Evolutionary conservation across 2,797 vertebrate species (phyloP), one percentile per base, ranked within the genome.

Genomic region (Mus minutoides): DNA sequence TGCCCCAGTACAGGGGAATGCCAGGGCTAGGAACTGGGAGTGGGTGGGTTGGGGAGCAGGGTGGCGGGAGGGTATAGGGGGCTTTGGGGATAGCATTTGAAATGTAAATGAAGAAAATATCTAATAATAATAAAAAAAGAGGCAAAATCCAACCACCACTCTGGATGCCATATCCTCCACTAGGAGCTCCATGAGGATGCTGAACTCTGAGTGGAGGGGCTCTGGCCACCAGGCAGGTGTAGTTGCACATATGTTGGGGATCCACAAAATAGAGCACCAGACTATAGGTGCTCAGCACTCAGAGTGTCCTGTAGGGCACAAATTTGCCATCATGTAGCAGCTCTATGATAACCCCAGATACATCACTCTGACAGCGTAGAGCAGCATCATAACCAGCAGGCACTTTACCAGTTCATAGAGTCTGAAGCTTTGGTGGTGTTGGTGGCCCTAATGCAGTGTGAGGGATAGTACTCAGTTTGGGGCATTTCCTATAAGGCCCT

Each of bases 251-350:
- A 8, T 97, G 94, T 3, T 89, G 89, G 2, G 87, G 95, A 6
- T 95, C 95, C 46, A 95, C 91, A 2, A 37, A 76, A 58, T n/a
- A 0, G 75, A 97, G 83, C 40, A 4, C n/a, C 0, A 97, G 40
- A 0, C 31, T 56, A 0, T 54, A 60, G 2, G 19, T 0, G 3
- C 5, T 0, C 0, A 0, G 5, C 16, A 69, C 21, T 86, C 13
- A 21, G 11, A 52, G 6, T 52, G 67, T 24, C 31, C 21, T n/a
- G 43, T n/a, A 22, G 29, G 83, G 21, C 43, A 86, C 43, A 69
- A n/a, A 4, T 46, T 89, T 34, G 0, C 91, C 94, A 0, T 0
- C 88, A 0, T 24, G 78, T 34, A 96, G 88, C 91, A 97, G 91
- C 75, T 95, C 69, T 0, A 89, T 60, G 16, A 3, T 3, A 19